Base-by-base conservation (phyloP, 2,888 invertebrate species). In the Glaucopsyche alexis region DNA sequence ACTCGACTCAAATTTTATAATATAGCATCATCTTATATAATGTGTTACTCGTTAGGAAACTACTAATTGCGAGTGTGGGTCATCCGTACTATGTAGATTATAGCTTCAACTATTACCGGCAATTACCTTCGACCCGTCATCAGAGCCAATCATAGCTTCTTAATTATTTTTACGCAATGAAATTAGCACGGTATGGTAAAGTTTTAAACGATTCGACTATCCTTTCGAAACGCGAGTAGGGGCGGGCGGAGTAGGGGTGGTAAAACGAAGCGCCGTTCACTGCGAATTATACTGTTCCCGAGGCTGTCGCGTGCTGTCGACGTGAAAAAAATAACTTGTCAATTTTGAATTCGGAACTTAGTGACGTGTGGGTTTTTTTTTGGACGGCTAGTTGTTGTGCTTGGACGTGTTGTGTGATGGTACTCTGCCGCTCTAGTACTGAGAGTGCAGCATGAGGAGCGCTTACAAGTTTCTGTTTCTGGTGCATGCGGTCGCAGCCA, bases 161-260 rank as follows among this genome's bases (percentile, higher is more conserved):
- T 78, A 83, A 83, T 80, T 79, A 77, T 81, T 82, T 83, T 83
- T 83, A 84, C 84, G 88, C 86, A 89, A 89, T 80, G 84, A 82
- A 85, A 87, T 88, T 87, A 86, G 80, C 84, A 82, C 82, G 83
- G 79, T 77, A 81, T 81, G 82, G 82, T 83, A 81, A 78, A 75
- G 81, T 81, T 83, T 82, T 75, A 82, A 81, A 81, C 81, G 81
- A 82, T 84, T 83, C 85, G 84, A 86, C 86, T 78, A 82, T 85
- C 91, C 91, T 91, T 93, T 92, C 91, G 91, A 91, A 92, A 92
- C 81, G 76, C 80, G 80, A 88, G 90, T 84, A 87, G 89, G 89
- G 90, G 88, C 81, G 81, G 78, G 72, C 79, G 83, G 87, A 89
- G 92, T 87, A 91, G 93, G 92, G 90, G 89, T 87, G 90, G 91